Evolutionary conservation across 2,113 vertebrate genomes (phyloP).

Genomic region (Silurus meridionalis): DNA sequence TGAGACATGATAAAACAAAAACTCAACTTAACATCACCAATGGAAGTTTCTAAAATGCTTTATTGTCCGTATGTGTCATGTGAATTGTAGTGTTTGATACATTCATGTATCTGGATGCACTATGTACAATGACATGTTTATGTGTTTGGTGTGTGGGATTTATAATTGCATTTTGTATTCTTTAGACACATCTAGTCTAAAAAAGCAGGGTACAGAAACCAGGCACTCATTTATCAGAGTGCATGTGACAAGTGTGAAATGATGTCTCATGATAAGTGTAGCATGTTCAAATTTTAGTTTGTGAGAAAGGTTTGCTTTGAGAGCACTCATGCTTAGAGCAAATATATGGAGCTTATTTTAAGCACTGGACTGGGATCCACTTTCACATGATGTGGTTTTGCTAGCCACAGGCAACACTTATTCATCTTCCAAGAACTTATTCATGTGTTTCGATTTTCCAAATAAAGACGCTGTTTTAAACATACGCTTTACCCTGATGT

Average conservation of each 20-base stretch:
- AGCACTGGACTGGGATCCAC: not conserved
- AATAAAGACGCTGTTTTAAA: slow-evolving; percentile 29
- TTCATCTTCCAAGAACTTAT: slow-evolving; percentile 2
- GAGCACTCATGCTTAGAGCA: slow-evolving; percentile 2
- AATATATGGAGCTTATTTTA: slow-evolving; percentile 25
- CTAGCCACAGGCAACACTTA: slow-evolving; percentile 19
- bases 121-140: not conserved
- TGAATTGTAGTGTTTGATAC: not conserved
- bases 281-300: not conserved
- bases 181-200: not conserved
- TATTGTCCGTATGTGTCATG: not conserved
- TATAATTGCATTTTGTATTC: not conserved
- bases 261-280: not conserved
- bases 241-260: not conserved
- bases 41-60: not conserved
- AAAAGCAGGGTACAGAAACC: not conserved
- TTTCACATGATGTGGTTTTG: slow-evolving; percentile 27
- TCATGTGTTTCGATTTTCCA: not conserved
- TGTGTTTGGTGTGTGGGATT: not conserved
- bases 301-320: slow-evolving; percentile 21
- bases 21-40: not conserved
- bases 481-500: not conserved
- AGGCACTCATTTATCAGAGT: not conserved
- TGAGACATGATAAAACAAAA: not conserved
- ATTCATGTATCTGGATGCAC: not conserved